Evolutionary conservation across 1,140 invertebrate genomes (phyloP), one percentile per base, ranked within the genome.

Genomic region (Orussus abietinus): DNA sequence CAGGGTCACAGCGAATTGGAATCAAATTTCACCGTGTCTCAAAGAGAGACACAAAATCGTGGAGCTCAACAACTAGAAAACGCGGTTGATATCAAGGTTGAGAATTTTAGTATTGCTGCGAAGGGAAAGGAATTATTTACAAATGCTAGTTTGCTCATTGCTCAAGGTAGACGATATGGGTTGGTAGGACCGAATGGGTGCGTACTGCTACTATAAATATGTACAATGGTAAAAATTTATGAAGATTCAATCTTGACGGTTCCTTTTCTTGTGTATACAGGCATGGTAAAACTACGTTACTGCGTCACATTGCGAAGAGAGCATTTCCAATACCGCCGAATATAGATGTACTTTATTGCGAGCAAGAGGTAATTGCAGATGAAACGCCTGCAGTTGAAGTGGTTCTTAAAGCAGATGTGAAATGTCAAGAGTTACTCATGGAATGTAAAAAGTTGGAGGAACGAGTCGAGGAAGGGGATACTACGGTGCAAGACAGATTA

Each of bases 221-320:
- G 17, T n/a, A n/a, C n/a, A n/a, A n/a, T n/a, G n/a, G n/a, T 38
- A 14, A 45, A 26, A 38, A 20, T 40, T 33, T 38, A 18, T 37
- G 3, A 21, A 7, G 4, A n/a, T 33, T 34, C 28, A 31, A 7
- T 21, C 12, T 33, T 18, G 5, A 35, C 28, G 12, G 13, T 25
- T 30, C 40, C 10, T 37, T 38, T 29, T 25, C 32, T 38, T 40
- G 55, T 38, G 55, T 57, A 66, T 67, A 41, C 41, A 88, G 86
- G 3, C 93, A 98, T 77, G 96, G 97, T 9, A 99, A 99, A 78
- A 99, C 96, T n/a, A 99, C 97, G 0, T 65, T 99, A 10, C 72
- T 99, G 11, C 83, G 93, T 38, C 96, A 99, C 62, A 86, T 99
- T 56, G 88, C 88, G 5, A 84, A 85, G 37, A 76, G 91, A 59